Base-by-base conservation (phyloP, 2,113 vertebrate genomes). In the Caretta caretta region DNA sequence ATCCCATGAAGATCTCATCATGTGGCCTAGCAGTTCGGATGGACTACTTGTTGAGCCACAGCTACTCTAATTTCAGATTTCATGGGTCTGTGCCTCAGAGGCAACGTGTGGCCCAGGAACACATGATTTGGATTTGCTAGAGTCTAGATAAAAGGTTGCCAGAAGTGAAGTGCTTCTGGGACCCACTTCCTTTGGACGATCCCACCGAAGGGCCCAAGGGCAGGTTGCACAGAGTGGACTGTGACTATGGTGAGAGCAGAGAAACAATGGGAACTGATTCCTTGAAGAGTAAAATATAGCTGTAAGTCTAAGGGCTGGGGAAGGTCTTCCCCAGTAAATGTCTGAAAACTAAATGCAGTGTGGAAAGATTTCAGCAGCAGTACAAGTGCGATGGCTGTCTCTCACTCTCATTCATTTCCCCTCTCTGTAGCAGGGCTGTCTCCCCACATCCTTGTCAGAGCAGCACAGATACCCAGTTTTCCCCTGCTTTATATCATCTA, bases 141-240 rank as follows among this genome's bases (percentile, higher is more conserved):
- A 38, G n/a, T n/a, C n/a, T 42, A 92, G 76, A 87, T 89, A 59
- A 92, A 94, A 91, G 95, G 84, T 48, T 93, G 76, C 84, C 87
- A 96, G 93, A 95, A 93, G 9, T 92, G 93, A 87, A 82, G 38
- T 42, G 20, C 20, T 54, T 54, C 53, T 22, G 53, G 20, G 53
- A 54, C 53, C 20, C 53, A 22, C 20, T 54, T 54, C 20, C 53
- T 54, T 54, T 54, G 20, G 53, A 54, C 22, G 53, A 54, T 54
- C 53, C 53, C 53, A 54, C 79, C 93, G 79, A 96, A 95, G 75
- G 53, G 12, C 7, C 27, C 31, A 31, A 62, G 12, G n/a, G 20
- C 20, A 24, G 16, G 16, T 72, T 72, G 65, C 65, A 72, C 8
- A 38, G 35, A 19, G 65, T 38, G 16, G 35, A 38, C 14, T 72